Conservation (phyloP, 2,113 vertebrate genomes). For the Tylochromis polylepis region DNA sequence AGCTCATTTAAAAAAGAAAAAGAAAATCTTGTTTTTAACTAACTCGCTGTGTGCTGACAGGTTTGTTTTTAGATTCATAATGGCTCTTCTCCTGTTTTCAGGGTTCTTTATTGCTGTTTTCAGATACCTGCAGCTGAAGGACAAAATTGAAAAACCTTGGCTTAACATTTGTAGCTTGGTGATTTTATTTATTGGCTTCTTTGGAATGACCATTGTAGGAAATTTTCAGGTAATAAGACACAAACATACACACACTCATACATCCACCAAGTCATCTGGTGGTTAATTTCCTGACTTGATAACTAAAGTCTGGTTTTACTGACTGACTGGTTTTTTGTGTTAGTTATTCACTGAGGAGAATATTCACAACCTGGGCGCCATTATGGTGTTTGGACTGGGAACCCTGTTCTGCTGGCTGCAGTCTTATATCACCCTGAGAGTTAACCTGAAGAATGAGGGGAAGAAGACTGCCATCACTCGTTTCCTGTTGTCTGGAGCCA, state of each 20-base stretch:
- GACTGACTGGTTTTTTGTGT: background rate
- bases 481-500: slow-evolving; percentile 77
- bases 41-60: background rate
- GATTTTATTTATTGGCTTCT: slow-evolving; percentile 76
- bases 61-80: background rate
- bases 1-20: background rate
- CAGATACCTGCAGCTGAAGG: slow-evolving; percentile 87
- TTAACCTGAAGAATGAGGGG: slow-evolving; percentile 84
- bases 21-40: background rate
- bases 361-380: slow-evolving; percentile 82
- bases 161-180: slow-evolving; percentile 80
- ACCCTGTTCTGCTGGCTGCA: slow-evolving; percentile 88
- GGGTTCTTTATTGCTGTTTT: slow-evolving; percentile 82
- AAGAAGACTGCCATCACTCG: slow-evolving; percentile 73
- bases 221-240: slow-evolving; percentile 85
- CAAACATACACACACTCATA: background rate
- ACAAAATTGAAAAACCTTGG: slow-evolving; percentile 76
- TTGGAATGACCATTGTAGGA: slow-evolving; percentile 90
- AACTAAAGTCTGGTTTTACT: background rate
- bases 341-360: slow-evolving; percentile 76
- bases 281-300: background rate
- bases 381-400: slow-evolving; percentile 84
- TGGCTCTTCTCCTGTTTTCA: slow-evolving; percentile 51
- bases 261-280: background rate
- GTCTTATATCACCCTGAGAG: slow-evolving; percentile 82